Evolutionary conservation across 2,797 vertebrate genomes (phyloP), one percentile per base, ranked within the genome.

Genomic region (Coccyzus lansbergi): DNA sequence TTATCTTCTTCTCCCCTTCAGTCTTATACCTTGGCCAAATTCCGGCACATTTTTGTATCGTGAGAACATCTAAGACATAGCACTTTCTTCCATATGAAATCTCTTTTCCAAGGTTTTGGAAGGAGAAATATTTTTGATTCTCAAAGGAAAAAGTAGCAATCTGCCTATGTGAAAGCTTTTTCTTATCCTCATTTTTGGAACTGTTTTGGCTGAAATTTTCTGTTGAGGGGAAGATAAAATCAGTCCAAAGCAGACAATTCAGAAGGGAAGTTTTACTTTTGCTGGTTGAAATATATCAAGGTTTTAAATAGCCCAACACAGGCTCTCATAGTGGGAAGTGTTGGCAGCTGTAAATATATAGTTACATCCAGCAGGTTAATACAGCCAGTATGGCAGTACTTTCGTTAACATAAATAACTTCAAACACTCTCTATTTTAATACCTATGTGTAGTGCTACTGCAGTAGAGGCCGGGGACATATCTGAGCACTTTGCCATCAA

Each of bases 221-320:
- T 40, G 15, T 52, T 49, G 40, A 60, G 25, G 33, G 19, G 6
- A 4, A 20, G 31, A 65, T 29, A 58, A 36, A n/a, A 78, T 42
- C 56, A 60, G 22, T 59, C 38, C 63, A 44, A 75, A 52, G 34
- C 58, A 92, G 60, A 65, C 56, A 69, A 22, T 91, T 81, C 63
- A 53, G 36, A 88, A 79, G 63, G 70, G 70, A 86, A 55, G 63
- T 71, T 94, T 84, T 72, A 60, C n/a, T 1, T 11, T 86, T 84
- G 52, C 70, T 86, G 53, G 25, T 79, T 88, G 85, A 91, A 92
- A 91, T 48, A 52, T 77, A 60, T 88, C 0, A 1, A 71, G 69
- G 90, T 95, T 94, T 91, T 90, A 91, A 94, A 84, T 58, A 93
- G 78, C 49, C 33, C 15, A 11, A 5, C 33, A 12, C 44, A 72